Evolutionary conservation across 2,113 vertebrate genomes (phyloP).

Genomic region (Tragelaphus buxtoni): DNA sequence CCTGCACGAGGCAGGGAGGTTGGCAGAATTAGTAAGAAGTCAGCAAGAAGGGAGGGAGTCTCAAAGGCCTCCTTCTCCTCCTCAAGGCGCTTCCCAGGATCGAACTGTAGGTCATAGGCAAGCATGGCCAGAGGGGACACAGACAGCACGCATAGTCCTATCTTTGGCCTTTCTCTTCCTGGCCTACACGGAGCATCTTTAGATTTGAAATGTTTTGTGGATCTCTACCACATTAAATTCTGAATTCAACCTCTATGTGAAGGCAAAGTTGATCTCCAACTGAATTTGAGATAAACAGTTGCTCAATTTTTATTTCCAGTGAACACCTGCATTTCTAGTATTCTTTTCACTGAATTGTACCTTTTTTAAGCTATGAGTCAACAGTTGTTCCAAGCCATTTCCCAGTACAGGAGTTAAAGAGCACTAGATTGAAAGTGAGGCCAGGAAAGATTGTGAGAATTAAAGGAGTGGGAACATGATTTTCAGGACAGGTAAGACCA

Average conservation of each 20-base stretch:
- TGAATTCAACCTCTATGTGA: neutral
- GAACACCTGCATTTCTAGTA: neutral
- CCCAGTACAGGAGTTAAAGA: neutral
- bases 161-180: neutral
- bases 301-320: neutral
- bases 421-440: neutral
- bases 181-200: neutral
- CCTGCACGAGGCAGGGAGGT: neutral
- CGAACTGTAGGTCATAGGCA: neutral
- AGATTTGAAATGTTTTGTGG: neutral
- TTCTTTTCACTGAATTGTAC: neutral
- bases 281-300: neutral
- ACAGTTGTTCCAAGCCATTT: neutral
- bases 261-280: neutral
- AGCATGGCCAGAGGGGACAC: neutral
- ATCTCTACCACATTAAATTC: neutral
- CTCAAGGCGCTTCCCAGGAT: neutral
- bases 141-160: rapidly evolving
- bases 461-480: neutral
- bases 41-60: neutral
- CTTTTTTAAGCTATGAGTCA: neutral
- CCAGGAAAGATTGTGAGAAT: neutral
- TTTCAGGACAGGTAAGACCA: neutral
- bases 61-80: too few relatives aligned
- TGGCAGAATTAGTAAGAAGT: neutral